These are phyloP conservation scores for Percina caprodes DNA, from an alignment of 2,113 vertebrate species.

Conservation along the genomic window DNA sequence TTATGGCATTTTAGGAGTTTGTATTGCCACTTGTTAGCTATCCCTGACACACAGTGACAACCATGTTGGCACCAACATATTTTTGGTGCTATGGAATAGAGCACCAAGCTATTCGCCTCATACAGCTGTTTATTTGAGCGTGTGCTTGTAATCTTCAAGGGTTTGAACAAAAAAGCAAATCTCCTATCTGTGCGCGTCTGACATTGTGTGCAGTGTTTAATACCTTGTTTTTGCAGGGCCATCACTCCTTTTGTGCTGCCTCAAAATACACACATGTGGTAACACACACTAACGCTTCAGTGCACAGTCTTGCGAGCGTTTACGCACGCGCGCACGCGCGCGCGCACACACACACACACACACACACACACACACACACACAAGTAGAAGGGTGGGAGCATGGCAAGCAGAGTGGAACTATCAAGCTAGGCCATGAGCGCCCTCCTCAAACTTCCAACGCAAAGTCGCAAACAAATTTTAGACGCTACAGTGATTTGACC, in stretches of 20 bases:
- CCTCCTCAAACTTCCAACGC: constrained; percentile 55
- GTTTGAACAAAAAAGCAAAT: constrained; percentile 40
- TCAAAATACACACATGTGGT: constrained; percentile 1
- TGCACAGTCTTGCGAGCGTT: background rate
- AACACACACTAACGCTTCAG: background rate
- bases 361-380: constrained; percentile 1
- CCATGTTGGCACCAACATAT: constrained; percentile 32
- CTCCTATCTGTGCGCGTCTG: constrained; percentile 26
- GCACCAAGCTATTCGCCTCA: constrained; percentile 17
- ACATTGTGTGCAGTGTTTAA: constrained; percentile 39
- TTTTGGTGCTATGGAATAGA: constrained; percentile 13
- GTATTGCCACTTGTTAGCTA: background rate
- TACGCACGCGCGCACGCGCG: too few species aligned
- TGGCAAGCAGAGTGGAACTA: constrained; percentile 72
- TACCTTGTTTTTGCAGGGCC: constrained; percentile 30
- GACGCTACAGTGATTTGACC: constrained; percentile 43
- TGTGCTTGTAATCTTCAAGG: constrained; percentile 11
- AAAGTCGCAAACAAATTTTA: constrained; percentile 69
- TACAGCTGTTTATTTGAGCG: background rate
- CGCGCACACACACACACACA: background rate
- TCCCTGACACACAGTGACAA: constrained; percentile 45
- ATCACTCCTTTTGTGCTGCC: background rate
- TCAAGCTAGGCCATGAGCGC: constrained; percentile 54
- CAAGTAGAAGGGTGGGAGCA: background rate
- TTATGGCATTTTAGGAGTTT: constrained; percentile 3